Conservation (phyloP, 1,140 invertebrate species). For the Drosophila melanica region DNA sequence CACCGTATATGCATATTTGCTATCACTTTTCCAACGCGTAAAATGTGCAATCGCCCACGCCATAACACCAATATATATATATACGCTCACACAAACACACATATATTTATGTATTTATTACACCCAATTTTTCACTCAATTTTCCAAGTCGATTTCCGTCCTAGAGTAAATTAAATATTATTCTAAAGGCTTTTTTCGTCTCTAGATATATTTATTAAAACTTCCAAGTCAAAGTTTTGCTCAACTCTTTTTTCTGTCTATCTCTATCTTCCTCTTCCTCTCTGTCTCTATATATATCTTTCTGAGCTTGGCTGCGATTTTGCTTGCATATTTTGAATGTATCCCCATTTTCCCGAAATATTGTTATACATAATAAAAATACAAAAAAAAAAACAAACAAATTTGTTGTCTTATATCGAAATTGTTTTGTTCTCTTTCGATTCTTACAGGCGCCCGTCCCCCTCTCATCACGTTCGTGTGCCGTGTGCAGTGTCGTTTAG, state of each 20-base stretch:
- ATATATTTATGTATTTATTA: background rate
- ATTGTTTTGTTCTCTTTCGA: slow-evolving; percentile 78
- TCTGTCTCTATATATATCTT: slow-evolving; percentile 8
- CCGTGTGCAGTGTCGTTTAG: slow-evolving; percentile 51
- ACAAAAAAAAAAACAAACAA: slow-evolving; percentile 39
- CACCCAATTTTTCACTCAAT: slow-evolving; percentile 40
- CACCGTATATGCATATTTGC: slow-evolving; percentile 28
- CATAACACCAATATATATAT: background rate
- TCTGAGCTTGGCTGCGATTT: slow-evolving; percentile 48
- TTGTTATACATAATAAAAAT: slow-evolving; percentile 47
- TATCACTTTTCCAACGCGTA: slow-evolving; percentile 7
- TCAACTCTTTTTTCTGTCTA: slow-evolving; percentile 23
- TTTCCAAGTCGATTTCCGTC: slow-evolving; percentile 12
- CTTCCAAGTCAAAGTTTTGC: slow-evolving; percentile 15
- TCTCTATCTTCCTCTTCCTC: slow-evolving; percentile 7
- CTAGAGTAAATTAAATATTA: slow-evolving; percentile 24
- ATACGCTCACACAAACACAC: slow-evolving; percentile 1
- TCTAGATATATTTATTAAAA: slow-evolving; percentile 3
- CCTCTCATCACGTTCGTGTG: slow-evolving; percentile 46
- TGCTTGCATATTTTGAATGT: slow-evolving; percentile 51
- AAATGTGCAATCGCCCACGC: slow-evolving; percentile 44
- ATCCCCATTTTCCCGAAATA: slow-evolving; percentile 27
- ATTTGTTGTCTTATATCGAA: slow-evolving; percentile 69
- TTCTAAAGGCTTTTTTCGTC: background rate
- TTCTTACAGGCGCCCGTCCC: slow-evolving; percentile 67